These are phyloP conservation scores for Nephotettix cincticeps DNA, from an alignment of 1,140 invertebrate species.

Conservation along the genomic window DNA sequence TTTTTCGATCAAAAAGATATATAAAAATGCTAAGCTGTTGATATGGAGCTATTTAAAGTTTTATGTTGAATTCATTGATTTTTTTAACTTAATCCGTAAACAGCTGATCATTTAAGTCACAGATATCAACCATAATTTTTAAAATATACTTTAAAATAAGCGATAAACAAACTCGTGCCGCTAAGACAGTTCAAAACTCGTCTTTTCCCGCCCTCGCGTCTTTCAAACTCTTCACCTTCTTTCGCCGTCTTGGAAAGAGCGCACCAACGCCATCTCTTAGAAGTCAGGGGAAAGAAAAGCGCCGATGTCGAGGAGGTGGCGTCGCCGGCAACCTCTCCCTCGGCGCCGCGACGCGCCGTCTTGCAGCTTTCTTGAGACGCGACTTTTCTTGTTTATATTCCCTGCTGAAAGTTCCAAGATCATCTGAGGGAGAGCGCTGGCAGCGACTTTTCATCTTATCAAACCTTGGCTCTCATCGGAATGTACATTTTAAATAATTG, in stretches of 20 bases:
- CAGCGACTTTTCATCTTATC: neutral
- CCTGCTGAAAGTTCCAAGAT: neutral
- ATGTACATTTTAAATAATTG: too few species aligned
- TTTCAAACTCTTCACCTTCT: conserved; percentile 15
- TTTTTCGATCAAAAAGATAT: too few species aligned
- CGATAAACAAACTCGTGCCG: too few species aligned
- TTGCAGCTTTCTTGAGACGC: conserved; percentile 16
- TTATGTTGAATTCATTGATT: too few species aligned
- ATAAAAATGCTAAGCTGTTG: too few species aligned
- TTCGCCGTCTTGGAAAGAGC: conserved; percentile 14
- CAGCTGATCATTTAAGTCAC: too few species aligned
- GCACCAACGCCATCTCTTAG: conserved; percentile 4
- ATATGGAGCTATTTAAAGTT: too few species aligned
- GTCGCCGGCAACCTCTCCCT: neutral
- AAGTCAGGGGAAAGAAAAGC: conserved; percentile 11
- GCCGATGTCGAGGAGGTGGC: neutral
- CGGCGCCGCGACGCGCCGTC: neutral
- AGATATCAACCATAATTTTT: too few species aligned
- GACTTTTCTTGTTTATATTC: conserved; percentile 10
- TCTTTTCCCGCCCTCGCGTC: conserved; percentile 2
- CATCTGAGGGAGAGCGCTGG: conserved; percentile 6
- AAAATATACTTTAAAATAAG: too few species aligned
- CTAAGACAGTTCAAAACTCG: too few species aligned
- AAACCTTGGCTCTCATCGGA: too few species aligned
- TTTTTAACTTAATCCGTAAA: too few species aligned